These are phyloP conservation scores for Stigmatopora nigra DNA, from an alignment of 2,113 vertebrate genomes.

Conservation along the genomic window DNA sequence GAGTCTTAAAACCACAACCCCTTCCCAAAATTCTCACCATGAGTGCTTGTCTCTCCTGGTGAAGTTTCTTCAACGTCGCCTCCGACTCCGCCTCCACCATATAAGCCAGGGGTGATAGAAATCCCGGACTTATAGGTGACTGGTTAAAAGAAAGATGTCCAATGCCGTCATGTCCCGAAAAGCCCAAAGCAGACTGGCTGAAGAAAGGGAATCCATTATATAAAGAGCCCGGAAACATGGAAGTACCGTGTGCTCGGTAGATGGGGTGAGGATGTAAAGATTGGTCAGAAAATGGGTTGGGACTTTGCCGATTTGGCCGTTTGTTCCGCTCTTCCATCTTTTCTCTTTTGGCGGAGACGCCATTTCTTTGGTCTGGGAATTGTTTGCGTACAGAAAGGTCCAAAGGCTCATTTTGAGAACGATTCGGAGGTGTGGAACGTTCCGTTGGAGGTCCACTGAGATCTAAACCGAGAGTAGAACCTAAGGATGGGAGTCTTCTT, in stretches of 20 bases:
- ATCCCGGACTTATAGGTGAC: conserved; percentile 40
- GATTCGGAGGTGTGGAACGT: conserved; percentile 36
- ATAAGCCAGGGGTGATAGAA: conserved; percentile 65
- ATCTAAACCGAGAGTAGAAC: conserved; percentile 52
- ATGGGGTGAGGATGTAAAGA: conserved; percentile 44
- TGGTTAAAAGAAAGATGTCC: conserved; percentile 55
- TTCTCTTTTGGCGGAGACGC: conserved; percentile 32
- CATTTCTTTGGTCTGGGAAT: conserved; percentile 29
- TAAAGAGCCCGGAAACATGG: conserved; percentile 51
- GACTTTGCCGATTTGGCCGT: conserved; percentile 41
- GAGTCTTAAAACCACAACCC: too few species aligned
- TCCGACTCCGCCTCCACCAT: conserved; percentile 65
- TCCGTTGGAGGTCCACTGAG: conserved; percentile 49
- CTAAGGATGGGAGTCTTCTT: conserved; percentile 43
- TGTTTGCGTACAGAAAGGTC: conserved; percentile 73
- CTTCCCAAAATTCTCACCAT: too few species aligned
- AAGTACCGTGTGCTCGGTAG: conserved; percentile 29
- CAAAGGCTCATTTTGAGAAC: conserved; percentile 68
- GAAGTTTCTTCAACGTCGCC: conserved; percentile 60
- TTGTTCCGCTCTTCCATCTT: conserved; percentile 33
- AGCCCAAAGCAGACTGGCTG: conserved; percentile 49
- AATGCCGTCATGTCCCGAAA: conserved; percentile 55
- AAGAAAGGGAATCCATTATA: conserved; percentile 60
- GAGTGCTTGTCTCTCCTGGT: conserved; percentile 59
- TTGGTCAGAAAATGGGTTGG: conserved; percentile 35